These are phyloP conservation scores for Macrotus californicus DNA, from an alignment of 2,113 vertebrate species.

Conservation along the genomic window DNA sequence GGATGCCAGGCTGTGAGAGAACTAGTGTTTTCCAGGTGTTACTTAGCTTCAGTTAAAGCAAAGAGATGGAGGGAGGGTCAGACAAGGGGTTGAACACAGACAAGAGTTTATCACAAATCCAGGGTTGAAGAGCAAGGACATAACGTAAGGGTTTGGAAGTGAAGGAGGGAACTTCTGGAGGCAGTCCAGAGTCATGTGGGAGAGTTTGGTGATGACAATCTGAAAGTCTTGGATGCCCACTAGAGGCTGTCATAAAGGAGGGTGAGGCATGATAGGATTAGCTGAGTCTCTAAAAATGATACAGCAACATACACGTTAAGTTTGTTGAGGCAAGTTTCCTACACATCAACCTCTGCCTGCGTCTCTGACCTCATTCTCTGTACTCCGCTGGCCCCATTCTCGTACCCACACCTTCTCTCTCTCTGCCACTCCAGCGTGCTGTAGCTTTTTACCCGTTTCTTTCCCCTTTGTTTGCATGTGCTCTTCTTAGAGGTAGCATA, in stretches of 20 bases:
- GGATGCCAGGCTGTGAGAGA: neutral
- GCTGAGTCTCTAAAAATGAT: neutral
- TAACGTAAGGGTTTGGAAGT: neutral
- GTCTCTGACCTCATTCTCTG: neutral
- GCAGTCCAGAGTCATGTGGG: neutral
- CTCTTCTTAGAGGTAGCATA: neutral
- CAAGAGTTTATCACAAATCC: neutral
- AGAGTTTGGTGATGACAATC: neutral
- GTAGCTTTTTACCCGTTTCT: neutral
- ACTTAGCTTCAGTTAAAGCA: neutral
- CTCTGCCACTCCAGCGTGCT: neutral
- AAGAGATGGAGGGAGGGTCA: neutral
- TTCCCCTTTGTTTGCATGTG: neutral
- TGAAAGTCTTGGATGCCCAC: neutral
- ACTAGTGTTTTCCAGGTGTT: neutral
- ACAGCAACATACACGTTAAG: neutral
- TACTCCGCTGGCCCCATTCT: neutral
- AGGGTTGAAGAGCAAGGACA: neutral
- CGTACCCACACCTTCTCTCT: neutral
- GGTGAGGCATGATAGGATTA: neutral
- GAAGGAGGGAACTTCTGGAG: neutral
- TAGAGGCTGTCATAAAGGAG: neutral
- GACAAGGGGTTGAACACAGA: neutral
- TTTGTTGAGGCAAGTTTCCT: neutral
- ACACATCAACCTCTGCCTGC: neutral